Conservation (phyloP, 2,888 invertebrate genomes). For the Pherbina coryleti region DNA sequence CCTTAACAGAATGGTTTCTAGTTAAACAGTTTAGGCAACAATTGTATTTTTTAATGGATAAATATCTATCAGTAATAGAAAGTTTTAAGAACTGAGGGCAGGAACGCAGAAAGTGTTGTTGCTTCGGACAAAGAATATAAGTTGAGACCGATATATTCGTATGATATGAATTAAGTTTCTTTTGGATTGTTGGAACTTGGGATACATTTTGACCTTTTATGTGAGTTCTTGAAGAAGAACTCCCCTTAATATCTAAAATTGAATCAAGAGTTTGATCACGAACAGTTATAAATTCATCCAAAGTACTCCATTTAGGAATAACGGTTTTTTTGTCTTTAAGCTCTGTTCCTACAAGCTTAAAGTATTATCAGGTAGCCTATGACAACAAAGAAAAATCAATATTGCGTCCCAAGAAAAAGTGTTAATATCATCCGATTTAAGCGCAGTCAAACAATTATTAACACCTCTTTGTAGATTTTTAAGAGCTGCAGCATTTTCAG, state of each 20-base stretch:
- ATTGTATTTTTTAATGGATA: neutral
- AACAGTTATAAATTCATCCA: neutral
- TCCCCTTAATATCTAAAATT: neutral
- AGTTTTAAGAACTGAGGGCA: neutral
- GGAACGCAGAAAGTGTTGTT: neutral
- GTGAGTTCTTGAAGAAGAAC: neutral
- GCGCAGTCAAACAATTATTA: neutral
- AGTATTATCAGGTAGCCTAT: neutral
- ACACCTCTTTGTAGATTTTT: no score
- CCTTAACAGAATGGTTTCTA: no score
- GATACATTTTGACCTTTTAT: neutral
- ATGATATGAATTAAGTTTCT: neutral
- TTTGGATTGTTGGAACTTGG: neutral
- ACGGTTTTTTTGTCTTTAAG: neutral
- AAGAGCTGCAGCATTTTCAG: no score
- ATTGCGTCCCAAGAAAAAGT: neutral
- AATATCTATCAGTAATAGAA: neutral
- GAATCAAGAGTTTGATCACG: neutral
- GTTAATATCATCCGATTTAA: neutral
- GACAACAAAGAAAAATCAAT: neutral
- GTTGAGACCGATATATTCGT: neutral
- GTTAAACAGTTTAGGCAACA: conserved; percentile 25
- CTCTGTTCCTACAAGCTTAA: neutral
- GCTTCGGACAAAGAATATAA: neutral
- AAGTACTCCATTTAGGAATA: no score